Evolutionary conservation across 2,888 invertebrate species (phyloP), one percentile per base, ranked within the genome.

Genomic region (Lepas anatifera): DNA sequence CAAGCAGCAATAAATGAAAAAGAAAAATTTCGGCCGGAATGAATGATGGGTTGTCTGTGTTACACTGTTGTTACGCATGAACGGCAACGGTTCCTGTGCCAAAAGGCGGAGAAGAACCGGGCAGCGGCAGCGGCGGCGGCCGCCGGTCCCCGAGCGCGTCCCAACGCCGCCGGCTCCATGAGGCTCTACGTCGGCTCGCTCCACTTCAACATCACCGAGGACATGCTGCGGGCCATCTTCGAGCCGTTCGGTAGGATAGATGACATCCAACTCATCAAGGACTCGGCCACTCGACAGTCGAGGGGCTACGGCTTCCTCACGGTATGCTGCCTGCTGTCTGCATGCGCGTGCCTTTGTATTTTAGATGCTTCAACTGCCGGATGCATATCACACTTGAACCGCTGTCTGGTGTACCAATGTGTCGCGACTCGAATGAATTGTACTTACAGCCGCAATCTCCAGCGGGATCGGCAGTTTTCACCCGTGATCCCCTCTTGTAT

Each of bases 211-310:
- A 98, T 99, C 75, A 96, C 95, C 11, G 98, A 99, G 82, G 98
- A 98, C 74, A 99, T 99, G 99, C 83, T 99, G 70, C 83, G 91
- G 71, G 96, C 96, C 37, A 98, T 99, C 75, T 99, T 99, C 82
- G 98, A 99, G 80, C 97, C 97, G 0, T 98, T 98, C 82, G 98
- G 98, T 58, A 95, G 95, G 83, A 95, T 95, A 76, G 95, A 95
- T 79, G 89, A 89, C 75, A 94, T 96, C 77, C 95, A 97, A 80
- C 83, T 99, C 46, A 94, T 97, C 80, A 92, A 92, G 84, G 97
- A 98, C 81, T 90, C 92, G 69, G 95, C 96, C 81, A 92, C 93
- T 8, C 92, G 91, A 25, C 87, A 95, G 74, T 96, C 97, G 67
- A 95, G 95, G 83, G 98, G 98, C 75, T 97, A 95, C 81, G 99